A percentile compares a stretch with the other conserved stretches of the same genome.
These are phyloP conservation scores for Lochmaea crataegi DNA, from an alignment of 2,888 invertebrate genomes.

Conservation along the genomic window DNA sequence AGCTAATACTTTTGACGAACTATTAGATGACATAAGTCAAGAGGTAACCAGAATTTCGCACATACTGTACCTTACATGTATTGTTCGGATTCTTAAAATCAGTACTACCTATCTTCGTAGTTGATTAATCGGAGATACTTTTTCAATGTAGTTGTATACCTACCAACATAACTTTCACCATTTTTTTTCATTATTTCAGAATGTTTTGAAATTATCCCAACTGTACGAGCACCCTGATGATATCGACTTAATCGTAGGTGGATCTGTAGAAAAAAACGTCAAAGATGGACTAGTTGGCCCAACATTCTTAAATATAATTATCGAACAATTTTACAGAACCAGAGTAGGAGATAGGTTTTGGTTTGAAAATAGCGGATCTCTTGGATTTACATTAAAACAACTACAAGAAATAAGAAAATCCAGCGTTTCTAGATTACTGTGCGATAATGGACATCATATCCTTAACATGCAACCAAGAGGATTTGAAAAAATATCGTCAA, in stretches of 20 bases:
- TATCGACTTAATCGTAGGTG: conserved; percentile 89
- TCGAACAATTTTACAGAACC: conserved; percentile 84
- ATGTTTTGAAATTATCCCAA: conserved; percentile 72
- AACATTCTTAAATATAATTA: conserved; percentile 86
- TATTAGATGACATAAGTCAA: conserved; percentile 73
- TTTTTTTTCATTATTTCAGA: conserved; percentile 65
- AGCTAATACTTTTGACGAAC: conserved; percentile 76
- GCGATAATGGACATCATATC: conserved; percentile 81
- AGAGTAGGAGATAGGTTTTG: conserved; percentile 88
- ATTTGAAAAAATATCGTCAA: conserved; percentile 72
- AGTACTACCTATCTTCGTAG: too few species aligned
- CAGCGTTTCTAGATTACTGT: conserved; percentile 80
- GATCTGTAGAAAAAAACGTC: conserved; percentile 80
- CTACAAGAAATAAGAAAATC: conserved; percentile 80
- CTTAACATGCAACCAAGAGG: conserved; percentile 74
- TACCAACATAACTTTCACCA: background rate
- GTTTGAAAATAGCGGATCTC: conserved; percentile 75
- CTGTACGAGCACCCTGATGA: conserved; percentile 81
- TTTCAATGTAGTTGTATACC: background rate
- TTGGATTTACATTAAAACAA: conserved; percentile 78
- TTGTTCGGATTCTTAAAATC: too few species aligned
- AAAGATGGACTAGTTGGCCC: conserved; percentile 84
- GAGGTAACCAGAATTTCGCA: conserved; percentile 64
- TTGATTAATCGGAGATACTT: background rate
- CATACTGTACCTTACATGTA: too few species aligned